Evolutionary conservation across 2,888 invertebrate species (phyloP).

Genomic region (Pecten maximus): DNA sequence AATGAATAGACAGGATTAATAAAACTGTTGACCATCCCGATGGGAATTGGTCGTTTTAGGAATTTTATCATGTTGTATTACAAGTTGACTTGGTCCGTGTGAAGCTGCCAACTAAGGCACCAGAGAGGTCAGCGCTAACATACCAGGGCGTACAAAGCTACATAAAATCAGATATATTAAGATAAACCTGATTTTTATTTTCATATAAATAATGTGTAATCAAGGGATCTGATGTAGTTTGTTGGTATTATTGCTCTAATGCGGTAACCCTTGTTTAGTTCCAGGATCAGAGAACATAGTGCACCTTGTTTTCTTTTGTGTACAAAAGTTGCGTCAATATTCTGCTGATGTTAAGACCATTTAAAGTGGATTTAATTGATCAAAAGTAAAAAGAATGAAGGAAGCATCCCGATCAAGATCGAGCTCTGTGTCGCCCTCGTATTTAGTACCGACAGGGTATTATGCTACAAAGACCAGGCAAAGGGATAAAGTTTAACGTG

Average conservation of each 20-base stretch:
- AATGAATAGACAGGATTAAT: background rate
- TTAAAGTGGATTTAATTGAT: conserved; percentile 9
- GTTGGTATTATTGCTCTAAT: conserved; percentile 15
- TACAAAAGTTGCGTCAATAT: background rate
- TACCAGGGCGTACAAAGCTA: conserved; percentile 8
- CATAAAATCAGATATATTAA: background rate
- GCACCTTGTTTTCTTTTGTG: background rate
- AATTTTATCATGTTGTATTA: background rate
- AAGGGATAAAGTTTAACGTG: background rate
- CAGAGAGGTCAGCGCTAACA: background rate
- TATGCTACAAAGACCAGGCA: background rate
- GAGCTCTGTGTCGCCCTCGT: background rate
- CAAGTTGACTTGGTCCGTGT: conserved; percentile 29
- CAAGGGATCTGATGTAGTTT: background rate
- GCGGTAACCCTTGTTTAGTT: conserved; percentile 3
- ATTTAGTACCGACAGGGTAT: background rate
- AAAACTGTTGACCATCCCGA: background rate
- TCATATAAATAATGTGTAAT: conserved; percentile 11
- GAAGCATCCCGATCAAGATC: conserved; percentile 19
- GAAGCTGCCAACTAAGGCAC: background rate
- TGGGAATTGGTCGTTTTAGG: conserved; percentile 4
- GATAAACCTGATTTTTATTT: background rate
- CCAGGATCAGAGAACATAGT: background rate
- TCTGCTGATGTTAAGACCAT: conserved; percentile 19
- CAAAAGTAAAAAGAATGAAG: conserved; percentile 25